Conservation (phyloP, 1,140 invertebrate species). For the Colletes latitarsis region DNA sequence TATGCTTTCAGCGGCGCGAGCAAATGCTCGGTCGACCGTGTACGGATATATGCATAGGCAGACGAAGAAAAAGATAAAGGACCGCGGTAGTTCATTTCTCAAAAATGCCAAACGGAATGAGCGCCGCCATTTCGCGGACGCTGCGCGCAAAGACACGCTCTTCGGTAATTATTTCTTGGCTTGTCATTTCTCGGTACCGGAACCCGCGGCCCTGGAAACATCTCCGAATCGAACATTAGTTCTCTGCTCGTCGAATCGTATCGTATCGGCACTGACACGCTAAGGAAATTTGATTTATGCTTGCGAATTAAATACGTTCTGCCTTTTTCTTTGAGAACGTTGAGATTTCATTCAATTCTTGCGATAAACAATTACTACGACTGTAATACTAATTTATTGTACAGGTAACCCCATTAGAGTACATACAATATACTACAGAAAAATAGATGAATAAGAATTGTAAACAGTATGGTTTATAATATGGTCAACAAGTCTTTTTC, state of each 20-base stretch:
- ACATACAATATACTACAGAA: too few species aligned
- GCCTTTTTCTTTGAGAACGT: not conserved
- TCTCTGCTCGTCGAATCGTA: not conserved
- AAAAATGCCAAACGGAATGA: slow-evolving; percentile 25
- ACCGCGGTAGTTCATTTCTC: slow-evolving; percentile 19
- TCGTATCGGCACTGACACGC: not conserved
- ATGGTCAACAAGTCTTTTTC: too few species aligned
- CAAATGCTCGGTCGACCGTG: slow-evolving; percentile 15
- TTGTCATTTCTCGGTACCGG: not conserved
- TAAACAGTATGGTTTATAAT: too few species aligned
- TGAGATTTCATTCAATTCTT: too few species aligned
- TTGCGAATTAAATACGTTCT: not conserved
- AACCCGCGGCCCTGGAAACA: too few species aligned
- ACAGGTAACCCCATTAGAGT: too few species aligned
- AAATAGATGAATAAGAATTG: too few species aligned
- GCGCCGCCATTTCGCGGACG: not conserved
- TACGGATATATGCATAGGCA: not conserved
- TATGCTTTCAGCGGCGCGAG: not conserved
- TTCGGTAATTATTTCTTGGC: slow-evolving; percentile 22
- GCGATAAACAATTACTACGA: too few species aligned
- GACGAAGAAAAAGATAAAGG: not conserved
- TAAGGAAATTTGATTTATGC: slow-evolving; percentile 26
- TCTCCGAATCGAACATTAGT: not conserved
- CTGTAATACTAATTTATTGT: too few species aligned
- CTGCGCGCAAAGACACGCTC: not conserved